Conservation (phyloP, 2,113 vertebrate genomes). For the Montifringilla adamsi region DNA sequence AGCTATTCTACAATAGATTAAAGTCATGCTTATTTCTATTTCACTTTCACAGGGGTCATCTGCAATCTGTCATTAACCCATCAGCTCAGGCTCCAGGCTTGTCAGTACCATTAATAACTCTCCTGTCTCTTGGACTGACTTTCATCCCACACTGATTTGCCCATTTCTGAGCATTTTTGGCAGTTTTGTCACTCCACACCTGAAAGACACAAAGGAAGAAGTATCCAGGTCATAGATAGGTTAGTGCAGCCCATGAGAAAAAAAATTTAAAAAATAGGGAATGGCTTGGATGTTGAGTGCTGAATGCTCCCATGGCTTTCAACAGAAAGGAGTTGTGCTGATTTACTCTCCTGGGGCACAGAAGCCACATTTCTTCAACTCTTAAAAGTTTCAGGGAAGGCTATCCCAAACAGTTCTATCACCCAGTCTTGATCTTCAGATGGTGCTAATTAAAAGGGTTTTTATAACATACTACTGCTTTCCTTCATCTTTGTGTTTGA, state of each 20-base stretch:
- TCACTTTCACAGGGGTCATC: neutral
- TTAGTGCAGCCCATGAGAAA: neutral
- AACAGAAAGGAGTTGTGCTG: neutral
- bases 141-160: conserved; percentile 16
- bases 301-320: rapidly evolving
- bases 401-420: neutral
- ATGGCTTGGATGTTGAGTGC: rapidly evolving
- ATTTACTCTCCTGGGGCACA: neutral
- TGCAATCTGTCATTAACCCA: neutral
- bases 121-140: conserved; percentile 6
- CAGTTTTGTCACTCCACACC: conserved; percentile 25
- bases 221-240: neutral
- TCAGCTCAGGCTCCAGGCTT: neutral
- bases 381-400: neutral
- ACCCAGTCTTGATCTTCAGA: neutral
- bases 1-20: neutral
- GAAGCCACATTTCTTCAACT: neutral
- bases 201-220: conserved; percentile 27
- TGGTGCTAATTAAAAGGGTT: neutral
- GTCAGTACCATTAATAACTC: neutral
- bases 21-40: neutral
- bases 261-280: neutral
- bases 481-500: neutral
- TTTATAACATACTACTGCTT: neutral
- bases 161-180: conserved; percentile 39